Evolutionary conservation across 37 sponge, comb jelly and placozoan genomes (phyloP).

Genomic region (Mnemiopsis leidyi): DNA sequence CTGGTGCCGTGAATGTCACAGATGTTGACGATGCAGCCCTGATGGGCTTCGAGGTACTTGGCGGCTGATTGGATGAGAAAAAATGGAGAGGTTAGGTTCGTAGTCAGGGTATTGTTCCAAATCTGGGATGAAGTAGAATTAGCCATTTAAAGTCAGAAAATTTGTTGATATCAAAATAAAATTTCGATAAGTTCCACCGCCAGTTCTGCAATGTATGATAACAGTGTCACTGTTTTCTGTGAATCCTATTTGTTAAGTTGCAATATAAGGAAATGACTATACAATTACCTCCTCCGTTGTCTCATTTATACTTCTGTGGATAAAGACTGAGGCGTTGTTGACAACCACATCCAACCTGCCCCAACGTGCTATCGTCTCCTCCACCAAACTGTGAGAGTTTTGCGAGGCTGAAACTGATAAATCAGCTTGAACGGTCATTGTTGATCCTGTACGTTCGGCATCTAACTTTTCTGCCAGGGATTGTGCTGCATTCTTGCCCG

Average conservation of each 20-base stretch:
- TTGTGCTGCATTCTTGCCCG: neutral
- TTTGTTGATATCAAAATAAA: too few relatives aligned
- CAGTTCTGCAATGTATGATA: too few relatives aligned
- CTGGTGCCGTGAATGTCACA: neutral
- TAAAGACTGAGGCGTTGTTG: neutral
- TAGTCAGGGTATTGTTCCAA: neutral
- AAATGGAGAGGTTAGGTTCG: neutral
- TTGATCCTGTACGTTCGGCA: neutral
- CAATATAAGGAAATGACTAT: too few relatives aligned
- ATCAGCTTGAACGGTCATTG: neutral
- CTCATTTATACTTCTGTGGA: neutral
- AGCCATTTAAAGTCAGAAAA: too few relatives aligned
- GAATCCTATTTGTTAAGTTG: too few relatives aligned
- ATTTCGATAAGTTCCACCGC: too few relatives aligned
- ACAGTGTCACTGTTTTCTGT: too few relatives aligned
- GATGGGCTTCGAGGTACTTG: neutral
- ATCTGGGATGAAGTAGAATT: neutral
- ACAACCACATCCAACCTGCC: neutral
- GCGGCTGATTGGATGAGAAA: neutral
- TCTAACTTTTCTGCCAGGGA: neutral
- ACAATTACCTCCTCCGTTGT: neutral
- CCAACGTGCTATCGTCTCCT: neutral
- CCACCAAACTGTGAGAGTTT: neutral
- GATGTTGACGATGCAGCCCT: neutral
- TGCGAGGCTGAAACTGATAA: neutral